Percentiles rank a stretch among this genome's conserved stretches.
Conservation (phyloP, 2,888 invertebrate species). For the Melitaea athalia region DNA sequence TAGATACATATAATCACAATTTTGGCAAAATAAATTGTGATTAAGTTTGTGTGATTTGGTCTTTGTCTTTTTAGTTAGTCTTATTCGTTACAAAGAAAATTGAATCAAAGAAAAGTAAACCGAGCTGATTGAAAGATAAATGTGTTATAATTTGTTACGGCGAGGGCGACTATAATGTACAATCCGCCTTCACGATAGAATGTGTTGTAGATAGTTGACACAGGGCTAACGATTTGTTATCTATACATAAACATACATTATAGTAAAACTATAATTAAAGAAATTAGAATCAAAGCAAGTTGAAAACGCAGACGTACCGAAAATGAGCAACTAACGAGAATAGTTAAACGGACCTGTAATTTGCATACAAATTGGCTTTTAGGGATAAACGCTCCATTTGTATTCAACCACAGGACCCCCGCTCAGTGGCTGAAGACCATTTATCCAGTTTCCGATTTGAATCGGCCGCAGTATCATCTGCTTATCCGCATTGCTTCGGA, state of each 20-base stretch:
- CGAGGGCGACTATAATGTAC: no score
- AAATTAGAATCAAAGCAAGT: conserved; percentile 55
- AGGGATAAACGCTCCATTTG: conserved; percentile 81
- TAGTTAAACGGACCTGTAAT: conserved; percentile 79
- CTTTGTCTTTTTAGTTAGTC: neutral
- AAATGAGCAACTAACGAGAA: conserved; percentile 82
- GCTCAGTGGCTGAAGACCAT: conserved; percentile 73
- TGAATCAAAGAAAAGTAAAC: no score
- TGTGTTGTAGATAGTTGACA: neutral
- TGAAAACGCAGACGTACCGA: conserved; percentile 73
- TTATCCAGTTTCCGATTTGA: conserved; percentile 77
- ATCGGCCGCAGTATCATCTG: conserved; percentile 49
- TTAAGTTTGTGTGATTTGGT: neutral
- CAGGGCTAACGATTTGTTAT: neutral
- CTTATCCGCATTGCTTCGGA: conserved; percentile 41
- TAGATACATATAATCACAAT: no score
- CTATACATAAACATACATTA: no score
- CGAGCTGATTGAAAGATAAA: no score
- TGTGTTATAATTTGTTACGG: no score
- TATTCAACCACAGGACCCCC: conserved; percentile 76
- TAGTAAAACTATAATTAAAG: conserved; percentile 41
- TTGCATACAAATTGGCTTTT: conserved; percentile 82
- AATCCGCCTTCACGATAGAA: no score
- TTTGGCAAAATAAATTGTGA: no score
- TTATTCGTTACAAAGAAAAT: no score